phyloP scores from a whole-genome alignment of 2,113 vertebrate species.

The Megaptera novaeangliae region DNA sequence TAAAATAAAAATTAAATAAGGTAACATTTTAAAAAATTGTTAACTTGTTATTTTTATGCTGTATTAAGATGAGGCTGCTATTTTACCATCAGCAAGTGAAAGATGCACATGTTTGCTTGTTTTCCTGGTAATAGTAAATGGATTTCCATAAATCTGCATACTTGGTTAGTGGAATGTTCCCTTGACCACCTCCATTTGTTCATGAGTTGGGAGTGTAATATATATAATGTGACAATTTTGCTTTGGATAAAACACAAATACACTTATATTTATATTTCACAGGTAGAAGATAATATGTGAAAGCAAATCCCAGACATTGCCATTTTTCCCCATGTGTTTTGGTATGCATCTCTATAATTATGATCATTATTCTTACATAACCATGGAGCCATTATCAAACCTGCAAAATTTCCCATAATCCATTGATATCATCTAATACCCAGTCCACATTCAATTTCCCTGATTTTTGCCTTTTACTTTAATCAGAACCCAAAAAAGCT shows the following conservation, averaged over 20 bases:
- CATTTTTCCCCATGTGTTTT: not conserved
- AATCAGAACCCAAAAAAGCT: not conserved
- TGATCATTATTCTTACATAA: not conserved
- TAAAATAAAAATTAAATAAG: not conserved
- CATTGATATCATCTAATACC: not conserved
- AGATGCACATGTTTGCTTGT: not conserved
- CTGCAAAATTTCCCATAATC: not conserved
- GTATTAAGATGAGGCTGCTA: not conserved
- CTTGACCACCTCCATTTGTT: not conserved
- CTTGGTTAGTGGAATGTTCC: not conserved
- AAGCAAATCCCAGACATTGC: not conserved
- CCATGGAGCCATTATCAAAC: not conserved
- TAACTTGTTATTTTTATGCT: not conserved
- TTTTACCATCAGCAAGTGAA: not conserved
- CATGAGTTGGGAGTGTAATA: not conserved
- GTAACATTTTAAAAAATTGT: not conserved
- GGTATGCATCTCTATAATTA: not conserved
- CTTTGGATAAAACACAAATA: not conserved
- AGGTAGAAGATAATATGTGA: not conserved
- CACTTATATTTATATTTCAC: not conserved
- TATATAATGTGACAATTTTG: not conserved
- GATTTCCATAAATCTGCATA: not conserved
- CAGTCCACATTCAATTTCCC: not conserved
- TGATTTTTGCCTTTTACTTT: not conserved
- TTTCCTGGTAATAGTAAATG: not conserved